These are phyloP conservation scores for Rostratula benghalensis DNA, from an alignment of 2,113 vertebrate species.

Conservation along the genomic window DNA sequence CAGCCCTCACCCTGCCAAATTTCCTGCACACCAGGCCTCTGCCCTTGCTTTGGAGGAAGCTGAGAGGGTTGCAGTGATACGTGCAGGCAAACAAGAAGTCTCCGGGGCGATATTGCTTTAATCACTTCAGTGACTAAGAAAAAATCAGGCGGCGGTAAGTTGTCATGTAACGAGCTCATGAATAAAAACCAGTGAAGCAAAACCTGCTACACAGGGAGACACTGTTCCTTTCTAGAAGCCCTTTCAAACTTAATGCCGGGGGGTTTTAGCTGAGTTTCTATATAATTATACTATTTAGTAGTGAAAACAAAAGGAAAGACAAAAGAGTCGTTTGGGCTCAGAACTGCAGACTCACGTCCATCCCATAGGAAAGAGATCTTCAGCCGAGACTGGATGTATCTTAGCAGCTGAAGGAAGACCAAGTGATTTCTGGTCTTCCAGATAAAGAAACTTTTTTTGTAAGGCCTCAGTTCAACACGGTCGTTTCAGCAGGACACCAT, in stretches of 20 bases:
- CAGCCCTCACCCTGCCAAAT: background rate
- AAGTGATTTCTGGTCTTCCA: background rate
- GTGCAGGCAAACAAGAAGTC: background rate
- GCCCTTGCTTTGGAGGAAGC: background rate
- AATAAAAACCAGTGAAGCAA: conserved; percentile 16
- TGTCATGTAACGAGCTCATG: background rate
- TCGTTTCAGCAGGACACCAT: background rate
- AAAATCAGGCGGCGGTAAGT: background rate
- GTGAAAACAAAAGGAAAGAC: background rate
- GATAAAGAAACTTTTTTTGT: background rate
- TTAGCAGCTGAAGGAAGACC: background rate
- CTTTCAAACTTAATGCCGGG: background rate
- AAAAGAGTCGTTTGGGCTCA: background rate
- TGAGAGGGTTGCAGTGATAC: background rate
- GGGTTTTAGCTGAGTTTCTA: background rate
- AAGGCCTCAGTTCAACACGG: background rate
- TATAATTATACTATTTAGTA: background rate
- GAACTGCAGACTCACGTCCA: fast-evolving
- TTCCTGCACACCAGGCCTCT: background rate
- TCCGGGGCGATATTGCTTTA: background rate
- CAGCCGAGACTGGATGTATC: background rate
- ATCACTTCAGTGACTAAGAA: conserved; percentile 12
- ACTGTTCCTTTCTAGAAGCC: background rate
- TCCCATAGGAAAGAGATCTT: background rate
- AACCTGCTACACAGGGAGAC: background rate